These are phyloP conservation scores for Galaxea fascicularis DNA, from an alignment of 92 coral and sea anemone genomes.

Conservation along the genomic window DNA sequence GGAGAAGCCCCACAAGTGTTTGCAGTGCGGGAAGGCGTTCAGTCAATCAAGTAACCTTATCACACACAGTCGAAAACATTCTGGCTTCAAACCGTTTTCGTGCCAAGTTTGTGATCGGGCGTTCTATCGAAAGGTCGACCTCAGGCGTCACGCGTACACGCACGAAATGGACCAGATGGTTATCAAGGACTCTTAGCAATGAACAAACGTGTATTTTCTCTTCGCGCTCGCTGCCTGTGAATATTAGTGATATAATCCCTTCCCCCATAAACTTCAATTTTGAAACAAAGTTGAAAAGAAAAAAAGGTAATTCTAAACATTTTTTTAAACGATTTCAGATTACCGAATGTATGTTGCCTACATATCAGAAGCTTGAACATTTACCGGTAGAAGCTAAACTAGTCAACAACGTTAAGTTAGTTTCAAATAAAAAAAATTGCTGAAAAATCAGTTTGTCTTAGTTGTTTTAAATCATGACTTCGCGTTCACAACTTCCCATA, in stretches of 20 bases:
- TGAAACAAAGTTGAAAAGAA: no score
- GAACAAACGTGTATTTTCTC: neutral
- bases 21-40: constrained; percentile 95
- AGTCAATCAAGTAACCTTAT: constrained; percentile 97
- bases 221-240: neutral
- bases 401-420: no score
- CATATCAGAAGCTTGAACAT: no score
- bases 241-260: no score
- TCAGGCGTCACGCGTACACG: constrained; percentile 82
- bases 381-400: no score
- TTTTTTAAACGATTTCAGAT: no score
- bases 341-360: no score
- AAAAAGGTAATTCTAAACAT: no score
- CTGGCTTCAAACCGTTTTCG: constrained; percentile 92
- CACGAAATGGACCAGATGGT: constrained; percentile 64
- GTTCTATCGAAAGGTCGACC: constrained; percentile 93
- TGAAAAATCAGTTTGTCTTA: no score
- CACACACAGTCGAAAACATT: constrained; percentile 95
- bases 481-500: no score
- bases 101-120: constrained; percentile 90
- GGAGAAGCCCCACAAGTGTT: constrained; percentile 92
- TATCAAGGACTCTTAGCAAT: constrained; percentile 23
- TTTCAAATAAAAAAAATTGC: no score
- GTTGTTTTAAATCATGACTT: no score
- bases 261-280: neutral